phyloP scores from a whole-genome alignment of 2,888 invertebrate genomes.

The Dioctria rufipes region DNA sequence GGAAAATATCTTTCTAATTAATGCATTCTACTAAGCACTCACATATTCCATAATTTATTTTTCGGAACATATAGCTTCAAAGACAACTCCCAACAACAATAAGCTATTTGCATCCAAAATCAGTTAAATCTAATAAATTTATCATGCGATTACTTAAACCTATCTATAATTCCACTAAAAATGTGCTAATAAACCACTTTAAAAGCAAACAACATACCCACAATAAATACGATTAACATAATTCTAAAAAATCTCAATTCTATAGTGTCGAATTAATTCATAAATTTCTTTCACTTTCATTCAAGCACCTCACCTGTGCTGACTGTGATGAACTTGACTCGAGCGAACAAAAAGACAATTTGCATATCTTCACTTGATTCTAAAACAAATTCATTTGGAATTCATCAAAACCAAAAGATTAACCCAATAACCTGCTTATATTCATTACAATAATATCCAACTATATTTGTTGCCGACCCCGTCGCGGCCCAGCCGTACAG shows the following conservation, averaged over 20 bases:
- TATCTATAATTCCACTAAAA: too few species aligned
- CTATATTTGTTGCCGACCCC: slow-evolving; percentile 21
- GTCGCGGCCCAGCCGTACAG: not conserved
- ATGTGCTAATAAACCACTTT: too few species aligned
- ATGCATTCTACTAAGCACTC: too few species aligned
- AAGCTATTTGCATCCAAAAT: too few species aligned
- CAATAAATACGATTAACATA: slow-evolving; percentile 10
- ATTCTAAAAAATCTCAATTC: slow-evolving; percentile 16
- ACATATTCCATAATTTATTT: too few species aligned
- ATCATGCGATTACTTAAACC: too few species aligned
- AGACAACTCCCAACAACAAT: too few species aligned
- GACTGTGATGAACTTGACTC: slow-evolving; percentile 19
- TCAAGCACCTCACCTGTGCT: slow-evolving; percentile 3
- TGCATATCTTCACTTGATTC: slow-evolving; percentile 49
- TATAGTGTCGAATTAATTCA: slow-evolving; percentile 33
- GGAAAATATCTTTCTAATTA: too few species aligned
- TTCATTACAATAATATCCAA: slow-evolving; percentile 35
- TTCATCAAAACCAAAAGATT: slow-evolving; percentile 45
- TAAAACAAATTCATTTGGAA: slow-evolving; percentile 38
- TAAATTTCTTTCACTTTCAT: slow-evolving; percentile 38
- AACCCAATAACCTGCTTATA: slow-evolving; percentile 50
- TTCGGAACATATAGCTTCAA: too few species aligned
- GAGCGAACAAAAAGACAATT: slow-evolving; percentile 21
- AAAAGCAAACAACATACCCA: too few species aligned
- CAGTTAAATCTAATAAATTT: too few species aligned